phyloP scores from a whole-genome alignment of 2,113 vertebrate species.

The Saimiri boliviensis region DNA sequence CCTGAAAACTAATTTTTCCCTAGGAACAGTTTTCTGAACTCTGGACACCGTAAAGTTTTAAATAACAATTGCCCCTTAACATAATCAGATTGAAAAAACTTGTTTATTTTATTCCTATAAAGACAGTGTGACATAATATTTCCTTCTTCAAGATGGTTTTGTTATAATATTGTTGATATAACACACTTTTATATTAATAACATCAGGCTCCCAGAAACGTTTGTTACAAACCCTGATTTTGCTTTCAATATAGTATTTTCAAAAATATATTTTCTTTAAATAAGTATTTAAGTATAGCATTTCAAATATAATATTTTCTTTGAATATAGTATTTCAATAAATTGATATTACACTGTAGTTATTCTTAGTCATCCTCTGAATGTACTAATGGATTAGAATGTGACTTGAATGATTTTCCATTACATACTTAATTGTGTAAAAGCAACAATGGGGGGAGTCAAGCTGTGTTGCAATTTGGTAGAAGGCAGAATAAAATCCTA shows the following conservation, averaged over 20 bases:
- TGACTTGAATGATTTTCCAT: slow-evolving; percentile 33
- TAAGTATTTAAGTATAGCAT: not conserved
- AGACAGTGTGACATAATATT: not conserved
- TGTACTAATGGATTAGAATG: not conserved
- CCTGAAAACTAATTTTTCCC: not conserved
- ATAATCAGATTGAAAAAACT: slow-evolving; percentile 3
- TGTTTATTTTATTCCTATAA: slow-evolving; percentile 8
- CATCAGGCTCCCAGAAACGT: not conserved
- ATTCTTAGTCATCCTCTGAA: not conserved
- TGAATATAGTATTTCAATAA: not conserved
- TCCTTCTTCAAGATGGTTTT: not conserved
- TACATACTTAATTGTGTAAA: slow-evolving; percentile 4
- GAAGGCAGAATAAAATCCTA: slow-evolving; percentile 28
- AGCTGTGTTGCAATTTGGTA: not conserved
- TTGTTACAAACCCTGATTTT: slow-evolving; percentile 7
- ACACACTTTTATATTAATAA: not conserved
- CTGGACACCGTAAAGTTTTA: not conserved
- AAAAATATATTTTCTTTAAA: not conserved
- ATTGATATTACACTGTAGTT: not conserved
- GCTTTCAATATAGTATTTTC: not conserved
- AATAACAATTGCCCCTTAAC: not conserved
- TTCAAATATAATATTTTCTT: not conserved
- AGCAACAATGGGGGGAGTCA: not conserved
- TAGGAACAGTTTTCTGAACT: slow-evolving; percentile 29
- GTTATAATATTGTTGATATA: not conserved